Base-by-base conservation (phyloP, 2,888 invertebrate species). In the Ichneumoninae sp. region DNA sequence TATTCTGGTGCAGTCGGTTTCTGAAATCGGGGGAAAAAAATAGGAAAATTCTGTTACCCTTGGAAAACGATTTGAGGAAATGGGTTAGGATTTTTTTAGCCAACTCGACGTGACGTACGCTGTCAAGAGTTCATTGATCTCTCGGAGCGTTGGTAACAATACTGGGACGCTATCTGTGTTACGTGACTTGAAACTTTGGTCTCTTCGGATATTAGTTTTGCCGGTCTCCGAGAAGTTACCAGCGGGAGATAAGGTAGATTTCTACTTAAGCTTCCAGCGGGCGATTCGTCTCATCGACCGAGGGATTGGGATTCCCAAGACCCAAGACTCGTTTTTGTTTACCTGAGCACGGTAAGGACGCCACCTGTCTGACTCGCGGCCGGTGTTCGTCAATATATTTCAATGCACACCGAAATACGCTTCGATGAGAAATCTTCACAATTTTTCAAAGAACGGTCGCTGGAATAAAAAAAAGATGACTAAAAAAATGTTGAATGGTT, bases 61-160 rank as follows among this genome's bases (percentile, higher is more conserved):
- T 3, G 60, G 19, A 54, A 54, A 22, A 22, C 19, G 26, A 26
- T 50, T 40, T 5, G 36, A 30, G 52, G 30, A 33, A 47, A 10
- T 26, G 54, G 66, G 71, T 16, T 71, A 79, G 72, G 60, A 76
- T 54, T 57, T 75, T 75, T 75, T 82, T 68, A 76, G 40, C 52
- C 47, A 66, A 71, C 57, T 65, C 52, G 22, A 52, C 26, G 22
- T 44, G 75, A 79, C 50, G 44, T 57, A 57, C 66, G 52, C 52
- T 68, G 40, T 68, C 54, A 54, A 68, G 60, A 82, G 84, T 80
- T 84, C 75, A 54, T 68, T 82, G 82, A 82, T 70, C 84, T 79
- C 44, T 6, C 33, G 60, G 30, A 22, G 44, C 16, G 57, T 69
- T 74, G 47, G 65, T 74, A 74, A 40, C 4, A 74, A 81, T 10